Evolutionary conservation across 1,140 invertebrate species (phyloP), one percentile per base, ranked within the genome.

Genomic region (Pinna nobilis): DNA sequence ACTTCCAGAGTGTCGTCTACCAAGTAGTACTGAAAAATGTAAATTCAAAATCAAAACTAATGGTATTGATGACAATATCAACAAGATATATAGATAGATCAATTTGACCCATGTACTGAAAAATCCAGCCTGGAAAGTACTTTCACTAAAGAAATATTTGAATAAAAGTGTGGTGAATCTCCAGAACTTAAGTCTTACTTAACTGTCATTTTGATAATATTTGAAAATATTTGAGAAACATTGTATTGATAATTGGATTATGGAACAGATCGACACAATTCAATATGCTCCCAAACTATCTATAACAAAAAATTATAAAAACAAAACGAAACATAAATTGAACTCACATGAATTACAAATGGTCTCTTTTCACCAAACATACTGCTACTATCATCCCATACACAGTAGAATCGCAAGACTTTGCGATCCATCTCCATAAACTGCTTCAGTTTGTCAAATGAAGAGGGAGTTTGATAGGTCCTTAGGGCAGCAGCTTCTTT

Each of bases 1-100:
- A 97, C 90, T 71, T 94, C 92, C 57, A 96, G 91, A 0, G 93
- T 94, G 82, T 96, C 94, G 85, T 96, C 94, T 51, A 92, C 91
- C 15, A 96, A 88, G 85, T 94, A 95, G 86, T 95, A 97, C 81
- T 93, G 85, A 66, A 95, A 87, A 61, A n/a, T n/a, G n/a, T n/a
- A n/a, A 63, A 47, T 35, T 25, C 28, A 33, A 15, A 33, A 5
- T n/a, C 15, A 2, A 53, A 0, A 25, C 11, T 28, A n/a, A 25
- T 25, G n/a, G n/a, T n/a, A n/a, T n/a, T n/a, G n/a, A n/a, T n/a
- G n/a, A n/a, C n/a, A n/a, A n/a, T n/a, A n/a, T n/a, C n/a, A n/a
- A n/a, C n/a, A n/a, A n/a, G n/a, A n/a, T n/a, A n/a, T 13, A 23
- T 25, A n/a, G n/a, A 30, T 4, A 18, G 15, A 47, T 47, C 18